Evolutionary conservation across 2,797 vertebrate species (phyloP).

Genomic region (Sebastes hubbsi): DNA sequence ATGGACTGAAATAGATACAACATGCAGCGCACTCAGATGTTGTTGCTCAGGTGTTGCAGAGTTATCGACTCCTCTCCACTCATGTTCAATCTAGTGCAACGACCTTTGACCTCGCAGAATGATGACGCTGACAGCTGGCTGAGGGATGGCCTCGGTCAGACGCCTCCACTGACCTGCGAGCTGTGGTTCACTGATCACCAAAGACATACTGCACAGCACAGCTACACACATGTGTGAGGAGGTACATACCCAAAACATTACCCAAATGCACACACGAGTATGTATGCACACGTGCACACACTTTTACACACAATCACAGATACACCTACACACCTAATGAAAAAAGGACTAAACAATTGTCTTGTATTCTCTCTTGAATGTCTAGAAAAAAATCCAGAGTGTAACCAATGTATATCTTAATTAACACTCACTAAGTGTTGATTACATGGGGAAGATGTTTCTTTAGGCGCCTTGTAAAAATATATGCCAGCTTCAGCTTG

Average conservation of each 20-base stretch:
- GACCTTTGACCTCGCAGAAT: constrained; percentile 69
- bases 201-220: constrained; percentile 48
- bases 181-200: constrained; percentile 66
- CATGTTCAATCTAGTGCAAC: constrained; percentile 66
- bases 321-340: not conserved
- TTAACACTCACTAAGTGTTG: constrained; percentile 9
- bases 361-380: not conserved
- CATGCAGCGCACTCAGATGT: constrained; percentile 25
- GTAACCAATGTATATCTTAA: not conserved
- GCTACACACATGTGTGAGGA: constrained; percentile 18
- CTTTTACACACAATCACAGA: not conserved
- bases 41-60: constrained; percentile 61
- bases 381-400: constrained; percentile 5
- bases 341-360: not conserved
- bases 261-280: not conserved
- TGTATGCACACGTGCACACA: not conserved
- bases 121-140: constrained; percentile 73
- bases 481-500: not conserved
- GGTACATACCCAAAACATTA: constrained; percentile 28
- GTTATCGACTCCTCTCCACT: constrained; percentile 65
- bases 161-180: constrained; percentile 65
- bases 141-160: constrained; percentile 75
- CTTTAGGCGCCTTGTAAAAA: constrained; percentile 18
- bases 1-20: constrained; percentile 25
- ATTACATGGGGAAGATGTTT: constrained; percentile 18